Percentiles rank a stretch among this genome's conserved stretches.
phyloP scores from a whole-genome alignment of 2,797 vertebrate species.

The Gallirallus australis region DNA sequence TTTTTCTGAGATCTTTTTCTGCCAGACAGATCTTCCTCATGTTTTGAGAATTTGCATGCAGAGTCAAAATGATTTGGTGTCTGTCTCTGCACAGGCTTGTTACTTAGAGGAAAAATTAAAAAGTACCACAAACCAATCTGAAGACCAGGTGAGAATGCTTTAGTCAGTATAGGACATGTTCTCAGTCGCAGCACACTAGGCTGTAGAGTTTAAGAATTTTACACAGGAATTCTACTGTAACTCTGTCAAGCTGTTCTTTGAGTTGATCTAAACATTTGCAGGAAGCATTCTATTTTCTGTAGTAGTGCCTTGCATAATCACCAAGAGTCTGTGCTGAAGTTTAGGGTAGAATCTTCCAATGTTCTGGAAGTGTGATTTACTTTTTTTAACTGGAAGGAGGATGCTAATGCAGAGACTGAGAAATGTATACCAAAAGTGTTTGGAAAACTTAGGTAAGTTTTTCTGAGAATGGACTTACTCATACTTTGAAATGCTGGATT shows the following conservation, averaged over 20 bases:
- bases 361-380: neutral
- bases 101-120: neutral
- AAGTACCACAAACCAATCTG: neutral
- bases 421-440: neutral
- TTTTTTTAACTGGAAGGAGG: neutral
- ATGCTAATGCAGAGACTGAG: neutral
- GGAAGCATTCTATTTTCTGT: neutral
- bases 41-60: neutral
- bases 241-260: neutral
- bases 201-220: neutral
- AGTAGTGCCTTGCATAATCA: neutral
- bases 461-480: neutral
- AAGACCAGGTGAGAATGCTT: neutral
- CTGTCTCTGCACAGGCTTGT: neutral
- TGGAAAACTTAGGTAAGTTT: neutral
- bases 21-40: neutral
- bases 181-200: neutral
- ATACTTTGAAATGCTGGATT: neutral
- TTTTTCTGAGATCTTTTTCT: neutral
- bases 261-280: neutral
- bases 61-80: neutral
- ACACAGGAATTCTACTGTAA: neutral
- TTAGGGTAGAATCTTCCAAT: neutral
- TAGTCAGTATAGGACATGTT: neutral
- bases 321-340: neutral